Evolutionary conservation across 2,113 vertebrate genomes (phyloP).

Genomic region (Bubo blakistoni): DNA sequence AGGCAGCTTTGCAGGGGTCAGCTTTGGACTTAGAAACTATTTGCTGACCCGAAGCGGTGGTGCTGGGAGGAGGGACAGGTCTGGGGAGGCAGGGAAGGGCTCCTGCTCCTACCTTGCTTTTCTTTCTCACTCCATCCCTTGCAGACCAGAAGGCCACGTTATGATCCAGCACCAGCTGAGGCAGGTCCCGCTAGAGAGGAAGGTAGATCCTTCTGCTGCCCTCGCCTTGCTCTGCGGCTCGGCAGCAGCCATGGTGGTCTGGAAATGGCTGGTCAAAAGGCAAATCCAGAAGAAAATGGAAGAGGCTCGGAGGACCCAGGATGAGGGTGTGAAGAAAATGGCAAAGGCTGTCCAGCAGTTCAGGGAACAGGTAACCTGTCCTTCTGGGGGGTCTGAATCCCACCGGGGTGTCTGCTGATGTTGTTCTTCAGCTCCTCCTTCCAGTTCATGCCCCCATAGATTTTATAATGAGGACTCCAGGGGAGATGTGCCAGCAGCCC

Average conservation of each 20-base stretch:
- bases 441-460: neutral
- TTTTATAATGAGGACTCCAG: neutral
- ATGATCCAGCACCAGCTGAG: conserved; percentile 16
- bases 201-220: neutral
- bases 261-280: conserved; percentile 43
- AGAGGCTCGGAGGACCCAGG: conserved; percentile 12
- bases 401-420: neutral
- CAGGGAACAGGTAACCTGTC: conserved; percentile 42
- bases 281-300: conserved; percentile 24
- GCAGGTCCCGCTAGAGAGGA: neutral
- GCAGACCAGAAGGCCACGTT: accelerated
- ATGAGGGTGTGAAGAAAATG: conserved; percentile 42
- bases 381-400: neutral
- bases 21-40: neutral
- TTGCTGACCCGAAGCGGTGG: neutral
- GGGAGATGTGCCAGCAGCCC: neutral
- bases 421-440: neutral
- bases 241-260: neutral
- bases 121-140: neutral
- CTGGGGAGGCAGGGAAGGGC: neutral
- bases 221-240: neutral
- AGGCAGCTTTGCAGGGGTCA: neutral
- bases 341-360: conserved; percentile 46
- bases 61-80: neutral
- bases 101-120: neutral